phyloP scores from a whole-genome alignment of 2,888 invertebrate species.

The Troides oblongomaculatus region DNA sequence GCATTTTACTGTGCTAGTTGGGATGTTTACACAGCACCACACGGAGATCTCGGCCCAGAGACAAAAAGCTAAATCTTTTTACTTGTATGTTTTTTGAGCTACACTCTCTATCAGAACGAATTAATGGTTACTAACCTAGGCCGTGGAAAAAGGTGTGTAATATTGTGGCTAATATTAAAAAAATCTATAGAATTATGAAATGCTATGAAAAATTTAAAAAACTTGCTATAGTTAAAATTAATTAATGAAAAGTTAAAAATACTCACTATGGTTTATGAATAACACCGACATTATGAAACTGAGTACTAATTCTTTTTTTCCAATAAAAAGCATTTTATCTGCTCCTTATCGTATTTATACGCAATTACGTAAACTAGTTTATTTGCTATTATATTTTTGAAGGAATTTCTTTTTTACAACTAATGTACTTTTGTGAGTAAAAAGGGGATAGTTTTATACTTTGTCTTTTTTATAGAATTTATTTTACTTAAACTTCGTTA shows the following conservation, averaged over 20 bases:
- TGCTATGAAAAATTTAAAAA: too few species aligned
- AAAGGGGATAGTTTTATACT: not conserved
- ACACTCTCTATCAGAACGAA: too few species aligned
- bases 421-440: not conserved
- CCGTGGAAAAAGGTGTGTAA: too few species aligned
- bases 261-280: conserved; percentile 50
- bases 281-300: conserved; percentile 45
- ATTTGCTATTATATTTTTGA: conserved; percentile 25
- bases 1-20: too few species aligned
- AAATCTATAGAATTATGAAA: too few species aligned
- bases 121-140: too few species aligned
- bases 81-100: too few species aligned
- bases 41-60: too few species aligned
- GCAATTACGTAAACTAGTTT: not conserved
- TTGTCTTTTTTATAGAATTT: not conserved
- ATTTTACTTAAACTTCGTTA: conserved; percentile 32
- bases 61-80: too few species aligned
- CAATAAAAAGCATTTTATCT: conserved; percentile 33
- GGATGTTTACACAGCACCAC: too few species aligned
- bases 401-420: conserved; percentile 5
- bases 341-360: conserved; percentile 30
- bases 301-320: conserved; percentile 37
- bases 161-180: too few species aligned
- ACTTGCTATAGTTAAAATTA: too few species aligned
- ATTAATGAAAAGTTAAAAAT: conserved; percentile 26